Evolutionary conservation across 1,140 invertebrate species (phyloP).

Genomic region (Neodiprion fabricii): DNA sequence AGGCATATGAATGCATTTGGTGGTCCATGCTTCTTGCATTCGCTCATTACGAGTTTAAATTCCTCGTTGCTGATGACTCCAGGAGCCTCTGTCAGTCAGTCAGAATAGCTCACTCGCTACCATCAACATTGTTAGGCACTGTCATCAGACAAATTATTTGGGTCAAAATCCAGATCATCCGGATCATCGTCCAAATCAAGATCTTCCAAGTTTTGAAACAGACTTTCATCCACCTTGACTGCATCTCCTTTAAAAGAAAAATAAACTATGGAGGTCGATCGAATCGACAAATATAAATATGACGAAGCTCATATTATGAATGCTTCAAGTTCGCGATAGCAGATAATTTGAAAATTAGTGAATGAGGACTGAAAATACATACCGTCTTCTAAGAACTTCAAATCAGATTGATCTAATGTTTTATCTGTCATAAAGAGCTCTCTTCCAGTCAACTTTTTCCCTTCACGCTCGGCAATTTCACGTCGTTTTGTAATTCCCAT

Average conservation of each 20-base stretch:
- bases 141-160: conserved; percentile 43
- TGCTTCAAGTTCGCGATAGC: not conserved
- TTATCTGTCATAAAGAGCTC: conserved; percentile 93
- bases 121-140: conserved; percentile 33
- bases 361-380: conserved; percentile 43
- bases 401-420: conserved; percentile 92
- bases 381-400: conserved; percentile 94
- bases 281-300: conserved; percentile 1
- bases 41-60: not conserved
- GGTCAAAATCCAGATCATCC: conserved; percentile 68
- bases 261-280: conserved; percentile 13
- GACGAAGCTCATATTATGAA: not conserved
- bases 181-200: conserved; percentile 81
- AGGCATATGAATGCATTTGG: not conserved
- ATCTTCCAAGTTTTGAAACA: conserved; percentile 93
- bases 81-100: not conserved
- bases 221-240: conserved; percentile 92
- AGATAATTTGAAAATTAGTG: not conserved
- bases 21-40: not conserved
- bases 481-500: conserved; percentile 78
- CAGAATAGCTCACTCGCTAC: not conserved
- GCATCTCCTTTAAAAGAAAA: conserved; percentile 71
- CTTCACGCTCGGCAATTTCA: conserved; percentile 73
- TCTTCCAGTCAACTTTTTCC: conserved; percentile 80
- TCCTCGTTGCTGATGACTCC: not conserved